A percentile compares a stretch with the other conserved stretches of the same genome.
Conservation (phyloP, 2,888 invertebrate genomes). For the Orthosia cruda region DNA sequence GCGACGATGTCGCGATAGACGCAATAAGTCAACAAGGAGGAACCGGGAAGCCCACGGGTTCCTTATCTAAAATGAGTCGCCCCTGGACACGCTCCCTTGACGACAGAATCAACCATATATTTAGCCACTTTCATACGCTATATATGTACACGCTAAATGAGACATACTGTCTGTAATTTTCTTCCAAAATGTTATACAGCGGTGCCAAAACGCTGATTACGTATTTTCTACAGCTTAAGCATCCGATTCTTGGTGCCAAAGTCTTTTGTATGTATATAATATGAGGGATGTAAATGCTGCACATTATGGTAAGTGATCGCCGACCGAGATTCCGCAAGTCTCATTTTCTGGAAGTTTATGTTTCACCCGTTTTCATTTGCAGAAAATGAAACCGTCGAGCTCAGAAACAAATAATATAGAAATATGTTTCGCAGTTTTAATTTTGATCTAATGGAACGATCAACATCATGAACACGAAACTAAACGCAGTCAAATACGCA, state of each 20-base stretch:
- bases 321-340: slow-evolving; percentile 13
- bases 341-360: background rate
- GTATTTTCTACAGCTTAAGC: slow-evolving; percentile 58
- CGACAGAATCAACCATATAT: slow-evolving; percentile 54
- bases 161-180: slow-evolving; percentile 53
- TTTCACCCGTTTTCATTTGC: background rate
- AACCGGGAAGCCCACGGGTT: slow-evolving; percentile 48
- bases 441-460: slow-evolving; percentile 3
- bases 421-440: background rate
- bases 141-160: slow-evolving; percentile 51
- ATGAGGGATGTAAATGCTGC: slow-evolving; percentile 30
- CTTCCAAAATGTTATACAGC: slow-evolving; percentile 53
- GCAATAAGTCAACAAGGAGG: slow-evolving; percentile 66
- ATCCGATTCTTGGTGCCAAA: slow-evolving; percentile 55
- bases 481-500: background rate
- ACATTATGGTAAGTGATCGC: slow-evolving; percentile 41
- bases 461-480: background rate
- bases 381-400: background rate
- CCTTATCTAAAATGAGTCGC: slow-evolving; percentile 74
- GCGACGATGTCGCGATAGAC: slow-evolving; percentile 55
- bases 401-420: background rate
- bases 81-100: slow-evolving; percentile 66
- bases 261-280: slow-evolving; percentile 37
- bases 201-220: slow-evolving; percentile 69
- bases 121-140: slow-evolving; percentile 16